Base-by-base conservation (phyloP, 2,797 vertebrate genomes). In the Bufotes viridis region DNA sequence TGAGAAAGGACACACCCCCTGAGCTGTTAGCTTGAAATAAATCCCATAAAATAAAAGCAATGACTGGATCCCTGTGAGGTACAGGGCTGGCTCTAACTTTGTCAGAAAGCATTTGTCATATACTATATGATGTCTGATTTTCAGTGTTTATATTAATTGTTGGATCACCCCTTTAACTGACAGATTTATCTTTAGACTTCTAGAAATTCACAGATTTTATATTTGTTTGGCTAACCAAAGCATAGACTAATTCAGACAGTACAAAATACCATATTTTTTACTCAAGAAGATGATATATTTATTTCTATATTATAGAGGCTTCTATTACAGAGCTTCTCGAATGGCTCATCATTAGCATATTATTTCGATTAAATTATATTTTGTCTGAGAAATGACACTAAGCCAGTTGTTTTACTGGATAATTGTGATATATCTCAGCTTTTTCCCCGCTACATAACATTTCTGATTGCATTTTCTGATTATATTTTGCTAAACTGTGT, bases 381-480 rank as follows among this genome's bases (percentile, higher is more conserved):
- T 24, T 82, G n/a, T 12, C 15, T 82, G 17, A n/a, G 20, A 22
- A 76, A 63, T 78, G 6, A 65, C 55, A 26, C 10, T 61, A 7
- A 81, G 12, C 34, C 49, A 7, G 15, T 80, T 10, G 29, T 34
- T 20, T 20, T 4, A 29, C 29, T 67, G 20, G 29, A 55, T 60
- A 20, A 85, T 49, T 63, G 49, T 65, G 60, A 26, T 60, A 67
- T 75, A 51, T 78, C 60, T 14, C 22, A 63, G 29, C n/a, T 65
- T 57, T 34, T 69, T 57, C 63, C 22, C 53, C 7, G 42, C 24
- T 24, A 14, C n/a, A 53, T 61, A 55, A 10, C 60, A 34, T 75
- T 69, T 82, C 7, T 87, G 51, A 7, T 81, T 74, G 67, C 14
- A 42, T 88, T 83, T 70, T 74, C 15, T 70, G 22, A 78, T 26